Conservation (phyloP, 2,797 vertebrate species). For the Acrocephalus scirpaceus region DNA sequence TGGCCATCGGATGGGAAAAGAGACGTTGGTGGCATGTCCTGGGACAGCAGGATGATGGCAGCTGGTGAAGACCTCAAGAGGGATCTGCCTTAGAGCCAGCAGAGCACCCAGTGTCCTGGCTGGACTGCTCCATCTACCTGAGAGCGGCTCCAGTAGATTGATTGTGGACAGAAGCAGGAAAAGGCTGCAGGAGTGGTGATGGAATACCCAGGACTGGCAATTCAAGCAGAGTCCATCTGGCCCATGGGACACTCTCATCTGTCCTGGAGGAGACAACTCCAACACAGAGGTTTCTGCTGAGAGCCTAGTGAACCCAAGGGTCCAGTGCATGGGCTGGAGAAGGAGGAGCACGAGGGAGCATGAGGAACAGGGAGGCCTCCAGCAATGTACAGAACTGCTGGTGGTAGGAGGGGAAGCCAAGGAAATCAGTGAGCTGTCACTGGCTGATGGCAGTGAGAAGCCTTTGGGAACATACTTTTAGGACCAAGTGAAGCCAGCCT, state of each 20-base stretch:
- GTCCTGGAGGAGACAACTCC: not conserved
- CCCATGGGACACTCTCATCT: not conserved
- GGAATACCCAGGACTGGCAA: not conserved
- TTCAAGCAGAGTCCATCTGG: not conserved
- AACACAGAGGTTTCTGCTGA: not conserved
- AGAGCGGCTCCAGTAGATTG: not conserved
- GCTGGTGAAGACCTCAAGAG: not conserved
- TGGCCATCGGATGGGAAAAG: accelerated
- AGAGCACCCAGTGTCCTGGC: not conserved
- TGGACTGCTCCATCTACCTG: not conserved
- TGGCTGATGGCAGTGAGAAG: not conserved
- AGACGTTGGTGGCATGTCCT: not conserved
- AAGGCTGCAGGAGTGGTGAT: not conserved
- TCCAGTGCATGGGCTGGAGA: not conserved
- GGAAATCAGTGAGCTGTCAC: not conserved
- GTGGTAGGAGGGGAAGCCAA: not conserved
- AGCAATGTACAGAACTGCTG: not conserved
- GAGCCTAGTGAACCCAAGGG: not conserved
- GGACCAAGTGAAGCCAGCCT: not conserved
- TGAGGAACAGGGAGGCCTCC: not conserved
- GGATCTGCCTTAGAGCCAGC: not conserved
- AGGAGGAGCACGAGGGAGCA: not conserved
- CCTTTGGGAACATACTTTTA: not conserved
- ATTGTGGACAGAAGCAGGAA: not conserved
- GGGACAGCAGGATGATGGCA: not conserved